Evolutionary conservation across 1,140 invertebrate genomes (phyloP).

Genomic region (Bombus pascuorum): DNA sequence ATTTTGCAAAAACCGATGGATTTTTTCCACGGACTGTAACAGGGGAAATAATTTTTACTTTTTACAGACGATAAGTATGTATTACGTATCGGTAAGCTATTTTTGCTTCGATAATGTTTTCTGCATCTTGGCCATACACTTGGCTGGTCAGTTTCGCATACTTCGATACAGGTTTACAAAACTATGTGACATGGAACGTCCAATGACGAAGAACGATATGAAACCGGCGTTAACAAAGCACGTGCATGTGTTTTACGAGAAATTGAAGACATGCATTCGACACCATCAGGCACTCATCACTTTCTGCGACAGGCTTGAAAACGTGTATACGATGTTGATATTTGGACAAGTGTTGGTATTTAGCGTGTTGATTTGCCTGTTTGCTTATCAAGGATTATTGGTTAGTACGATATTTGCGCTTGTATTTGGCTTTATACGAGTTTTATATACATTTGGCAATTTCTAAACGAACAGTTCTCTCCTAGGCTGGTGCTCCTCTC

Average conservation of each 20-base stretch:
- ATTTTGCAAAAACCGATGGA: background rate
- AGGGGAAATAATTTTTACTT: background rate
- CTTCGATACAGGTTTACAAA: conserved; percentile 31
- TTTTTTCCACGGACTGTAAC: background rate
- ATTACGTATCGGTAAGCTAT: conserved; percentile 53
- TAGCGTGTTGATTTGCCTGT: conserved; percentile 63
- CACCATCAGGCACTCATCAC: conserved; percentile 51
- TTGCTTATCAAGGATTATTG: conserved; percentile 53
- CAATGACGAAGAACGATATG: background rate
- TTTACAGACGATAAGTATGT: conserved; percentile 43
- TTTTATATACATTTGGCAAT: background rate
- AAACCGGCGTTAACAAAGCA: accelerated
- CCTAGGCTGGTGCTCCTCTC: too few species aligned
- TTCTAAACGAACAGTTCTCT: background rate
- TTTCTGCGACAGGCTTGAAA: conserved; percentile 49
- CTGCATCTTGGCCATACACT: conserved; percentile 58
- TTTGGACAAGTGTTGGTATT: conserved; percentile 61
- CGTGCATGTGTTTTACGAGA: background rate
- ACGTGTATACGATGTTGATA: conserved; percentile 50
- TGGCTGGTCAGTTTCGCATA: conserved; percentile 65
- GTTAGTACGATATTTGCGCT: conserved; percentile 3
- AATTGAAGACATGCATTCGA: conserved; percentile 37
- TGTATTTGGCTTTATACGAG: too few species aligned
- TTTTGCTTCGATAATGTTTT: conserved; percentile 69
- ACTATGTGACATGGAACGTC: background rate